A percentile compares a stretch with the other conserved stretches of the same genome.
Conservation (phyloP, 2,888 invertebrate genomes). For the Penaeus monodon region DNA sequence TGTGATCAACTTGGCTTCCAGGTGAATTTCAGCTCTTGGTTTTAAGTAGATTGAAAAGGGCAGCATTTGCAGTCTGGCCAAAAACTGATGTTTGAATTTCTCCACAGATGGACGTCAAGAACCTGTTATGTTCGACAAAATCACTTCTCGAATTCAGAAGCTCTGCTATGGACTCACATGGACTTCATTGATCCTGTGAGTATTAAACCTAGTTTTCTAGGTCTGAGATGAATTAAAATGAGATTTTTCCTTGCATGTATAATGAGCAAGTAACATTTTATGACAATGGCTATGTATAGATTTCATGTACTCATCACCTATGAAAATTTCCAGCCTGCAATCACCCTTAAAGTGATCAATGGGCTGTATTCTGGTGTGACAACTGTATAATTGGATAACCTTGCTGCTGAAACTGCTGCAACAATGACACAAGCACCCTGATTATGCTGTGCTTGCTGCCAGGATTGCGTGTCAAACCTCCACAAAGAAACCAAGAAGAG, state of each 20-base stretch:
- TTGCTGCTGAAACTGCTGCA: slow-evolving; percentile 99
- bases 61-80: not conserved
- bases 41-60: not conserved
- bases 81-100: not conserved
- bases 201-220: not conserved
- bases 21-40: not conserved
- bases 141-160: slow-evolving; percentile 94
- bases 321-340: slow-evolving; percentile 76
- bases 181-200: slow-evolving; percentile 89
- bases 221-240: not conserved
- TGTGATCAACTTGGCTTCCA: no score
- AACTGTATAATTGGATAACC: slow-evolving; percentile 95
- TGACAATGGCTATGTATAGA: no score
- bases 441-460: slow-evolving; percentile 82
- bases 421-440: slow-evolving; percentile 96
- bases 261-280: not conserved
- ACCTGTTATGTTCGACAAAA: slow-evolving; percentile 96
- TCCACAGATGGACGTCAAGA: slow-evolving; percentile 84
- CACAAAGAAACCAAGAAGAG: slow-evolving; percentile 98
- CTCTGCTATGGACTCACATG: slow-evolving; percentile 93
- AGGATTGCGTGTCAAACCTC: slow-evolving; percentile 96
- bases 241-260: not conserved
- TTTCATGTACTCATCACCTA: no score
- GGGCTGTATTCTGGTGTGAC: slow-evolving; percentile 97
- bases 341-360: slow-evolving; percentile 91